A percentile compares a stretch with the other conserved stretches of the same genome.
Conservation (phyloP, 2,797 vertebrate genomes). For the Phylloscopus collybita region DNA sequence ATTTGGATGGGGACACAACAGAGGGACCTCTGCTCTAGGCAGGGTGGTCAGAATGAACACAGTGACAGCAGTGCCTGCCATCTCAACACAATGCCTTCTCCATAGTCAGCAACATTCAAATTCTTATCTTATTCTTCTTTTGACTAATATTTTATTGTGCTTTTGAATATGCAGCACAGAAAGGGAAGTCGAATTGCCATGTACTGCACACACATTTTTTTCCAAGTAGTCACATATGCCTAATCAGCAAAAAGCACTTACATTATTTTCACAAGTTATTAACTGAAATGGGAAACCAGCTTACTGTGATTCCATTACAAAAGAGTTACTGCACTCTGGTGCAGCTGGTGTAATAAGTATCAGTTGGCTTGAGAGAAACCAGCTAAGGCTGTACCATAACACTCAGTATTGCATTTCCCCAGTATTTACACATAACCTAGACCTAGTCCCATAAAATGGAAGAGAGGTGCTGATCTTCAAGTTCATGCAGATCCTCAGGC, state of each 20-base stretch:
- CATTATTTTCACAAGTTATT: conserved; percentile 65
- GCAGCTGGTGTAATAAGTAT: neutral
- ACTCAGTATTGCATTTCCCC: neutral
- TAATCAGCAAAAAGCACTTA: conserved; percentile 61
- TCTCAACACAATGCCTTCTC: neutral
- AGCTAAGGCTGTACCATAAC: neutral
- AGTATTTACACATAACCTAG: neutral
- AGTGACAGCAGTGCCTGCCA: neutral
- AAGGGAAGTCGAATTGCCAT: conserved; percentile 20
- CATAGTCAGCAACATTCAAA: neutral
- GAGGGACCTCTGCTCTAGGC: neutral
- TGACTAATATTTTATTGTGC: neutral
- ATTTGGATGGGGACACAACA: neutral
- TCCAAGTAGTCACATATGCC: conserved; percentile 36
- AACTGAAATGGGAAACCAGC: conserved; percentile 51
- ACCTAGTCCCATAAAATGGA: neutral
- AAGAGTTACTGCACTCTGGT: conserved; percentile 51
- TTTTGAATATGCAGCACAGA: conserved; percentile 57
- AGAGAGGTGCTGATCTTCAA: neutral
- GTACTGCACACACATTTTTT: neutral
- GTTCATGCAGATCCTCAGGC: neutral
- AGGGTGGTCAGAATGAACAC: neutral
- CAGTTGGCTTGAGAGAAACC: neutral
- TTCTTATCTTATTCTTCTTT: neutral
- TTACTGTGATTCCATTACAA: conserved; percentile 47